Conservation (phyloP, 2,888 invertebrate species). For the Leptopterna dolabrata region DNA sequence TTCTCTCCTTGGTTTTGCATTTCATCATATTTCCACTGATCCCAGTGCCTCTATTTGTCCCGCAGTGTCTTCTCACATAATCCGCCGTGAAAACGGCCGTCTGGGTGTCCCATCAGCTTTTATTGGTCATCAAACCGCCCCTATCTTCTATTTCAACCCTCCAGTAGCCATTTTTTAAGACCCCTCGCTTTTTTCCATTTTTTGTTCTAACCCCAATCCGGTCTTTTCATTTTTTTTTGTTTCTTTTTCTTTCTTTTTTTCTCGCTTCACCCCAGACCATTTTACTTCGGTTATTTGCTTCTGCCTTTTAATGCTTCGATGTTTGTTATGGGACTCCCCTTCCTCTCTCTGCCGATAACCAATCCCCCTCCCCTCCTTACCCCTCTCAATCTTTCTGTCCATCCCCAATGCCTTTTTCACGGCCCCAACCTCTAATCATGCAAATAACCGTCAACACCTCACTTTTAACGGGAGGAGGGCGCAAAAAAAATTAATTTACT, state of each 20-base stretch:
- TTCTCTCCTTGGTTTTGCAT: too few species aligned
- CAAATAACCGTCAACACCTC: slow-evolving; percentile 38
- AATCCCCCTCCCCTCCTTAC: too few species aligned
- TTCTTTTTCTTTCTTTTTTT: not conserved
- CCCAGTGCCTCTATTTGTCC: not conserved
- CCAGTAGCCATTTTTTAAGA: slow-evolving; percentile 1
- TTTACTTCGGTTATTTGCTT: slow-evolving; percentile 39
- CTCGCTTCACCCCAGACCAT: not conserved
- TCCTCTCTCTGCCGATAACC: not conserved
- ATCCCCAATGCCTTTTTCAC: not conserved
- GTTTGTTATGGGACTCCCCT: slow-evolving; percentile 5
- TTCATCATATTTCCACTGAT: too few species aligned
- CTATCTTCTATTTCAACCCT: not conserved
- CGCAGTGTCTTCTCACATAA: not conserved
- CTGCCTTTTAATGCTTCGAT: slow-evolving; percentile 40
- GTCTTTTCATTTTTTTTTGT: not conserved
- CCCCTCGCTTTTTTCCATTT: not conserved
- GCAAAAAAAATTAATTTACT: slow-evolving; percentile 4
- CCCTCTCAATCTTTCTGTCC: not conserved
- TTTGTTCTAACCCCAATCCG: not conserved
- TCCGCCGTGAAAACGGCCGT: not conserved
- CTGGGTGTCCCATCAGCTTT: not conserved
- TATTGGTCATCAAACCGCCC: slow-evolving; percentile 43
- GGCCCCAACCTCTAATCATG: not conserved
- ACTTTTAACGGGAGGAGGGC: not conserved